Base-by-base conservation (phyloP, 2,113 vertebrate genomes). In the Ictalurus punctatus region DNA sequence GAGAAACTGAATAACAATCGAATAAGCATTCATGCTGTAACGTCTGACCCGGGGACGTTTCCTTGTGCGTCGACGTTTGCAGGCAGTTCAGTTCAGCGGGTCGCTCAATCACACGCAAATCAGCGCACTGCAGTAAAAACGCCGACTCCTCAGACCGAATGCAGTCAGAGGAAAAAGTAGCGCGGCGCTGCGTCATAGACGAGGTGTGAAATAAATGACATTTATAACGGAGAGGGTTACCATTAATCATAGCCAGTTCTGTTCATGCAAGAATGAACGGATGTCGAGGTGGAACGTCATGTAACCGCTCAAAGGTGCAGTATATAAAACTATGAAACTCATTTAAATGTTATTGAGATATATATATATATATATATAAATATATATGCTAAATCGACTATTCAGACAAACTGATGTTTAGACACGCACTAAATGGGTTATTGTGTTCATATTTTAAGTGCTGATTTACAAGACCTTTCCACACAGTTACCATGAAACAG, bases 141-240 rank as follows among this genome's bases (percentile, higher is more conserved):
- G 16, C 37, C 80, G 56, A 87, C 30, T 37, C 61, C 59, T 81
- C 86, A 34, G 44, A 82, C 44, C 6, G 12, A 17, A 71, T n/a
- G 65, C 86, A 59, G 48, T 82, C 69, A 58, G 65, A 44, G 65
- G 79, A 73, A 83, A 88, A 19, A 27, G 52, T 59, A 82, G 37
- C 56, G 34, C 40, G 10, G 30, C 14, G 30, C 21, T 71, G 78
- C 0, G 30, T 88, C 86, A 88, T 30, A n/a, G 52, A 73, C 63
- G 6, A 59, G 21, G 86, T 81, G 74, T 61, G 61, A 81, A 56
- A 17, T 34, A 54, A 81, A 67, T 23, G 40, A 12, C 59, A 81
- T 81, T 67, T 65, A 81, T 81, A 63, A 81, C 13, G 13, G 78
- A 61, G 27, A 54, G 71, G 84, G 12, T 76, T 37, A 16, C 6